A percentile compares a stretch with the other conserved stretches of the same genome.
These are phyloP conservation scores for Drosophila paramelanica DNA, from an alignment of 2,888 invertebrate genomes.

Conservation along the genomic window DNA sequence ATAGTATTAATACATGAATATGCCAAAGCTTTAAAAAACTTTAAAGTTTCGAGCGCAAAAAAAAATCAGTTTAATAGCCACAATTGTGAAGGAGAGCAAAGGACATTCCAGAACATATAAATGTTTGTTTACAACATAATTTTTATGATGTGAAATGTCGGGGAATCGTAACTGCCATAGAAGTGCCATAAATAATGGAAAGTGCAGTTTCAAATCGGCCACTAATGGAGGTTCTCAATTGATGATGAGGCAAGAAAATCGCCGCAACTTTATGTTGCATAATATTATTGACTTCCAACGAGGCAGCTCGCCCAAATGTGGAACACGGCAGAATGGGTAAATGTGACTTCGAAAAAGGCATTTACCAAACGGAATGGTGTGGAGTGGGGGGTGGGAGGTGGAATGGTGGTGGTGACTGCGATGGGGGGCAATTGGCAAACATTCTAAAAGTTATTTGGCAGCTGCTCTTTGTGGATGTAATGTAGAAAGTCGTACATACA, in stretches of 20 bases:
- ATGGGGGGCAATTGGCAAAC: conserved; percentile 46
- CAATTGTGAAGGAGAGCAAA: not conserved
- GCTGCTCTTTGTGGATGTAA: conserved; percentile 43
- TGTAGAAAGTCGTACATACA: conserved; percentile 25
- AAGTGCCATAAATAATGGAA: conserved; percentile 39
- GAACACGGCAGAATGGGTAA: not conserved
- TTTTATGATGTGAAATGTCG: conserved; percentile 32
- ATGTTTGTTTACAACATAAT: conserved; percentile 37
- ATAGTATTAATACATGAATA: too few species aligned
- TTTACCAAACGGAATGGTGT: not conserved
- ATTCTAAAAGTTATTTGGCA: conserved; percentile 58
- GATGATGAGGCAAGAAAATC: conserved; percentile 46
- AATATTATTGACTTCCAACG: conserved; percentile 50
- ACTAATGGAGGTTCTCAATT: conserved; percentile 48
- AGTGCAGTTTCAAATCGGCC: conserved; percentile 45
- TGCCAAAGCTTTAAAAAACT: too few species aligned
- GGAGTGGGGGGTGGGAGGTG: not conserved
- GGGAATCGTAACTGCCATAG: conserved; percentile 19
- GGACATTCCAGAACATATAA: conserved; percentile 22
- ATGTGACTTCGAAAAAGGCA: conserved; percentile 3
- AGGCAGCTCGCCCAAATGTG: conserved; percentile 11
- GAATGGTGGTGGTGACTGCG: not conserved
- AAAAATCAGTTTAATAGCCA: too few species aligned
- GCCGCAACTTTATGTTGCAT: conserved; percentile 54
- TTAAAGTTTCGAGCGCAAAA: too few species aligned